A percentile compares a stretch with the other conserved stretches of the same genome.
Conservation (phyloP, 1,140 invertebrate genomes). For the Geopemphigus sp. region DNA sequence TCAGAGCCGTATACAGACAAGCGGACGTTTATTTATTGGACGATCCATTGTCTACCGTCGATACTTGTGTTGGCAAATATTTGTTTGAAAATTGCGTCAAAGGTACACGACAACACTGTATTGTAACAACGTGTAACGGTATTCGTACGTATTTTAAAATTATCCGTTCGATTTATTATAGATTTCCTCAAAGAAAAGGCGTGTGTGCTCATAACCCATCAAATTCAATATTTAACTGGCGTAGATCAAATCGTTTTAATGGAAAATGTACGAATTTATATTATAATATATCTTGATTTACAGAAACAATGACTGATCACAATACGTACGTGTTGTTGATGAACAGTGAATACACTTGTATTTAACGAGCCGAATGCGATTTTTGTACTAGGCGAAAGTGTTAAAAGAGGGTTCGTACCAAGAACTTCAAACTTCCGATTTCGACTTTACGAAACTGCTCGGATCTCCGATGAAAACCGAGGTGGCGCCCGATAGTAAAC, state of each 20-base stretch:
- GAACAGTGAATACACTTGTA: no score
- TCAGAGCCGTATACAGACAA: conserved; percentile 55
- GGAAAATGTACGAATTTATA: conserved; percentile 62
- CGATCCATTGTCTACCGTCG: conserved; percentile 79
- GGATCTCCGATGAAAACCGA: conserved; percentile 54
- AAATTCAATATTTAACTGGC: conserved; percentile 73
- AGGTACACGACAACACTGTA: conserved; percentile 50
- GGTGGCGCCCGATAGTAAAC: conserved; percentile 50
- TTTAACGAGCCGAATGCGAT: neutral
- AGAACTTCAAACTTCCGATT: conserved; percentile 58
- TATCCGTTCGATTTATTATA: conserved; percentile 3
- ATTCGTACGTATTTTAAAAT: neutral
- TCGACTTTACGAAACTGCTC: conserved; percentile 62
- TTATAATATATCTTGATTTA: neutral
- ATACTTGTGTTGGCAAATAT: conserved; percentile 76
- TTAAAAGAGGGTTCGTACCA: conserved; percentile 61
- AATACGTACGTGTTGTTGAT: neutral
- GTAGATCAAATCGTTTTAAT: conserved; percentile 77
- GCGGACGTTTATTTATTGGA: conserved; percentile 78
- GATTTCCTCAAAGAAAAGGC: conserved; percentile 64
- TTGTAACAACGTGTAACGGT: no score
- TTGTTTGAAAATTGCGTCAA: conserved; percentile 73
- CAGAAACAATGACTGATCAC: neutral
- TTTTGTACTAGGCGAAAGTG: conserved; percentile 59
- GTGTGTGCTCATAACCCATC: conserved; percentile 78